Percentiles rank a stretch among this genome's conserved stretches.
These are phyloP conservation scores for Rambutsinella grinnellia DNA, from an alignment of 2,888 invertebrate genomes.

Conservation along the genomic window DNA sequence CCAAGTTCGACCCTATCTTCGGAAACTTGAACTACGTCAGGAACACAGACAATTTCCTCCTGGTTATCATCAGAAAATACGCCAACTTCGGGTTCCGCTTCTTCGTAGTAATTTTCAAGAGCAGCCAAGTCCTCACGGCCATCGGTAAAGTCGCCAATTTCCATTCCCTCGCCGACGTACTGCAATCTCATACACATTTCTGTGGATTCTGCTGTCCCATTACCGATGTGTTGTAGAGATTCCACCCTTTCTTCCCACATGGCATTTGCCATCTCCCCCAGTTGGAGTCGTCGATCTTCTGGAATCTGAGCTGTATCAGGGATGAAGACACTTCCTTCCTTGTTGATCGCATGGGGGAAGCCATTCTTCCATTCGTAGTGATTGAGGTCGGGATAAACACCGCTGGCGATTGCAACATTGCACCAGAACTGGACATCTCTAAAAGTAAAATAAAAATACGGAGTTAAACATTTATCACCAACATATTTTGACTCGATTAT, in stretches of 20 bases:
- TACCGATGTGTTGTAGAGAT: no score
- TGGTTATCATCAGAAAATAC: conserved; percentile 34
- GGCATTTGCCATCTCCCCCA: no score
- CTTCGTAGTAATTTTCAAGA: conserved; percentile 60
- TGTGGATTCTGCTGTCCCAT: no score
- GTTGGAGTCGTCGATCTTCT: no score
- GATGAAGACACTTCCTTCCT: conserved; percentile 24
- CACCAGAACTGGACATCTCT: conserved; percentile 43
- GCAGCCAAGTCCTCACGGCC: conserved; percentile 62
- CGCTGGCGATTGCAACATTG: conserved; percentile 27
- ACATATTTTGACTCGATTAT: not conserved
- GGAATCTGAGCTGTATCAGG: no score
- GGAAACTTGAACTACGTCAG: no score
- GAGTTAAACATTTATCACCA: not conserved
- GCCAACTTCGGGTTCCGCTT: no score
- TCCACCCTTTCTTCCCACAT: no score
- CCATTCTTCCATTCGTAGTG: conserved; percentile 34
- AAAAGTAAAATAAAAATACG: not conserved
- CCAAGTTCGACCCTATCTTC: no score
- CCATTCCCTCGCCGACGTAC: conserved; percentile 71
- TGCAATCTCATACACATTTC: conserved; percentile 75
- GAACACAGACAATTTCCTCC: conserved; percentile 24
- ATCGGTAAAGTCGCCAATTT: conserved; percentile 71
- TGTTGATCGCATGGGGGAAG: conserved; percentile 28
- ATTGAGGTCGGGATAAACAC: conserved; percentile 28